Evolutionary conservation across 2,888 invertebrate genomes (phyloP), one percentile per base, ranked within the genome.

Genomic region (Ectobius pallidus): DNA sequence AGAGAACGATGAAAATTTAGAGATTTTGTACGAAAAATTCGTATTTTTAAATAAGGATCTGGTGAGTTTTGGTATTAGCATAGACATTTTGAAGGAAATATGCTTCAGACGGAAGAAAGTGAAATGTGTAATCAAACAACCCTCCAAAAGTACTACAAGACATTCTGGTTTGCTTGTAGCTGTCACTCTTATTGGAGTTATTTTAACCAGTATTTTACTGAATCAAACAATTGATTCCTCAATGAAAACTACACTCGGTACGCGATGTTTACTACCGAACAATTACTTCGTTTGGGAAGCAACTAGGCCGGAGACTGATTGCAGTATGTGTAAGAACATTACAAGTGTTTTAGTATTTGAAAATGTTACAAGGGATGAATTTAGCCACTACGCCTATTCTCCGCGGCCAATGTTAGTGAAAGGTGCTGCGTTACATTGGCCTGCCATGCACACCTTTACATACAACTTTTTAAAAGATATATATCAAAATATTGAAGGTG

Each of bases 271-370:
- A 76, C 80, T 95, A 80, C 91, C 92, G 76, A 93, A 92, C 82
- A 95, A 95, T 85, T 93, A 92, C 82, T 85, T 95, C 74, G 85
- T 94, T 77, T 94, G 94, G 94, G 95, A 96, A 84, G 92, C 92
- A 69, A 92, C 94, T 25, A 86, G 95, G 77, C 95, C 95, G 30
- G 85, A 93, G 70, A 91, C 93, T 25, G 88, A 94, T 83, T 96
- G 96, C 81, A 85, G 86, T 78, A 93, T 92, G 83, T 95, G 95
- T 84, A 83, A 84, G 77, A 89, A 89, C 77, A 85, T 93, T 74
- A 86, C 87, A 69, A 86, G 87, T 77, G 91, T 93, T 55, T 83
- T 91, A 76, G 85, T 92, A 78, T 82, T 94, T 75, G 81, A 84
- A 77, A 93, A 94, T 83, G 80, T 90, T 77, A 90, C 91, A 3